These are phyloP conservation scores for Forbesichthys agassizii DNA, from an alignment of 2,113 vertebrate genomes.

Conservation along the genomic window DNA sequence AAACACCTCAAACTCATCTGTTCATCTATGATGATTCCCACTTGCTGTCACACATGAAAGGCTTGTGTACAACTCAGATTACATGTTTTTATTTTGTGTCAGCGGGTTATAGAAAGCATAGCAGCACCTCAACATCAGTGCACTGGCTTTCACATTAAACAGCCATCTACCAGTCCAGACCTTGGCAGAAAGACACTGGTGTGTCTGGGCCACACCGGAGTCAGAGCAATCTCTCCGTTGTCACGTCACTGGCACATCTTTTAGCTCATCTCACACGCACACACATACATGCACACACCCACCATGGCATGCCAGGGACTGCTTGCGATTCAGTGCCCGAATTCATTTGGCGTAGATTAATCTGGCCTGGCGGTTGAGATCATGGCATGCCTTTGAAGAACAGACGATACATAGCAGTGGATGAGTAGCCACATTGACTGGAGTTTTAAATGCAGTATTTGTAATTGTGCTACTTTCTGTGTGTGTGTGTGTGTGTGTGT, in stretches of 20 bases:
- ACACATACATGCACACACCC: neutral
- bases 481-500: neutral
- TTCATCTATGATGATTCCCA: conserved; percentile 9
- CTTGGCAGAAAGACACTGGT: conserved; percentile 8
- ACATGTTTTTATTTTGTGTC: conserved; percentile 9
- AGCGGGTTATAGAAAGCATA: conserved; percentile 26
- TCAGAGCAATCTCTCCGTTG: neutral
- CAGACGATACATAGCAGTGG: conserved; percentile 29
- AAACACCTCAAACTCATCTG: neutral
- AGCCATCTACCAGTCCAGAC: neutral
- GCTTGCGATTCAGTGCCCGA: conserved; percentile 18
- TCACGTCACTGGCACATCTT: conserved; percentile 3
- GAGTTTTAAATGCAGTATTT: neutral
- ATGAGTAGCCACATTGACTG: neutral
- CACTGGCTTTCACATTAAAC: conserved; percentile 7
- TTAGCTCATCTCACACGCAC: too few relatives aligned
- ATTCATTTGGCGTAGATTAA: conserved; percentile 14
- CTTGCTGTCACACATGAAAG: conserved; percentile 10
- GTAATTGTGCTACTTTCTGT: neutral
- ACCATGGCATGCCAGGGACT: conserved; percentile 15
- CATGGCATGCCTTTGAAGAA: conserved; percentile 29
- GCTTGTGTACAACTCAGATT: neutral
- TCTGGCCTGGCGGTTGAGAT: conserved; percentile 44
- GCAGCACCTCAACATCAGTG: conserved; percentile 8
- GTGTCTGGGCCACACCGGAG: conserved; percentile 27